These are phyloP conservation scores for Archips xylosteana DNA, from an alignment of 2,888 invertebrate genomes.

Conservation along the genomic window DNA sequence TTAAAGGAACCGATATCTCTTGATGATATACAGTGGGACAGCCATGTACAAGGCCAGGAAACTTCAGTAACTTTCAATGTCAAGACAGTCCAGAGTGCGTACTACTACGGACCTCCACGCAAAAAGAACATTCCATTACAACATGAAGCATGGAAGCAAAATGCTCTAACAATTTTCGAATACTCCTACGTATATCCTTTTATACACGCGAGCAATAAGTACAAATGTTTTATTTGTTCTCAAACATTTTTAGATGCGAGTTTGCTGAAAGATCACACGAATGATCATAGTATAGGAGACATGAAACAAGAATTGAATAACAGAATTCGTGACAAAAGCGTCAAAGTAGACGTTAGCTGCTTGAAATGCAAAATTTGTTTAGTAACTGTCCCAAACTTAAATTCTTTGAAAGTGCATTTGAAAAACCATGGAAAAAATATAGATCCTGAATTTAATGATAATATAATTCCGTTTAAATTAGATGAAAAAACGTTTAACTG, in stretches of 20 bases:
- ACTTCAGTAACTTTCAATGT: conserved; percentile 54
- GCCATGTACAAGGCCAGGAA: conserved; percentile 42
- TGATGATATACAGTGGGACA: conserved; percentile 52
- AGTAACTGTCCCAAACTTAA: conserved; percentile 51
- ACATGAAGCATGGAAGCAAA: conserved; percentile 59
- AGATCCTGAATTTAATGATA: conserved; percentile 59
- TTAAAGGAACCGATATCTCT: conserved; percentile 64
- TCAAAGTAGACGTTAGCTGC: conserved; percentile 69
- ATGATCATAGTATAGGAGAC: conserved; percentile 59
- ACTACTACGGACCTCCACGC: conserved; percentile 37
- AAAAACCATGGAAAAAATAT: conserved; percentile 63
- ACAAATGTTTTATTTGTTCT: conserved; percentile 70
- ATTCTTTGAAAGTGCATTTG: conserved; percentile 64
- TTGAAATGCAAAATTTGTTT: conserved; percentile 69
- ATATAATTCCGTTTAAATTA: conserved; percentile 72
- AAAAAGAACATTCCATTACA: conserved; percentile 45
- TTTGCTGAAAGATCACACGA: conserved; percentile 61
- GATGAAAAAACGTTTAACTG: conserved; percentile 63
- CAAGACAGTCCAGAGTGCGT: conserved; percentile 53
- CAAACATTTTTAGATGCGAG: conserved; percentile 58
- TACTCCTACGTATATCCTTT: conserved; percentile 71
- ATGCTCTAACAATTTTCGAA: conserved; percentile 67
- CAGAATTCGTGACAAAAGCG: conserved; percentile 59
- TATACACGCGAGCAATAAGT: conserved; percentile 64
- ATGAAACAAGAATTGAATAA: conserved; percentile 59